Evolutionary conservation across 2,888 invertebrate genomes (phyloP).

Genomic region (Lycia hirtaria): DNA sequence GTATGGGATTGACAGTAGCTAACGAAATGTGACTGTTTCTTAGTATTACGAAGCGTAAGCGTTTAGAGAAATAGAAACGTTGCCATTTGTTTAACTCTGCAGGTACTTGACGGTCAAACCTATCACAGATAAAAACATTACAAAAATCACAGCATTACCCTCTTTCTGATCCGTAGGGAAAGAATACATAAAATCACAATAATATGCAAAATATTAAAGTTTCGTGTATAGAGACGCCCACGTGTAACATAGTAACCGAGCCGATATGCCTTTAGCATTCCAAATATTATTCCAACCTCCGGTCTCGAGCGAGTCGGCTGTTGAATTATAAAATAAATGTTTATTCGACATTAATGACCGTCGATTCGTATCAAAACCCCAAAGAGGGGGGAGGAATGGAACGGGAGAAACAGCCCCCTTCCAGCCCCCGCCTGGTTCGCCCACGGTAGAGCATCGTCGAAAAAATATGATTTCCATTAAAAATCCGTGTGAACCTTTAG

Average conservation of each 20-base stretch:
- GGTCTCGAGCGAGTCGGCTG: conserved; percentile 26
- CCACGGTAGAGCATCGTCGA: conserved; percentile 22
- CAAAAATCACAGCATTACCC: too few relatives aligned
- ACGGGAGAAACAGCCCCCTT: not conserved
- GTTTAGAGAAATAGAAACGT: too few relatives aligned
- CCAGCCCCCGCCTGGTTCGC: not conserved
- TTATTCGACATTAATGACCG: conserved; percentile 63
- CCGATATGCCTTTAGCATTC: conserved; percentile 24
- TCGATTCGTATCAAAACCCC: conserved; percentile 52
- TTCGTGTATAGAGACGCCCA: not conserved
- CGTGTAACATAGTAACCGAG: not conserved
- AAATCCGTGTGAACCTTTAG: conserved; percentile 29
- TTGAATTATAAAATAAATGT: conserved; percentile 55
- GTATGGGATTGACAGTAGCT: too few relatives aligned
- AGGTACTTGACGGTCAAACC: too few relatives aligned
- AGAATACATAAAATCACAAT: too few relatives aligned
- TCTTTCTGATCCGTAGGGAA: too few relatives aligned
- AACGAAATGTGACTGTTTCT: too few relatives aligned
- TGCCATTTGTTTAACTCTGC: too few relatives aligned
- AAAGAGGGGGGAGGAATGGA: conserved; percentile 24
- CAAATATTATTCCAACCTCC: conserved; percentile 37
- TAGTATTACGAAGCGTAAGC: too few relatives aligned
- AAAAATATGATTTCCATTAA: conserved; percentile 33
- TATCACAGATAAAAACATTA: too few relatives aligned
- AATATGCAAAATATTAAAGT: not conserved